A percentile compares a stretch with the other conserved stretches of the same genome.
phyloP scores from a whole-genome alignment of 2,113 vertebrate genomes.

The Clarias batrachus region DNA sequence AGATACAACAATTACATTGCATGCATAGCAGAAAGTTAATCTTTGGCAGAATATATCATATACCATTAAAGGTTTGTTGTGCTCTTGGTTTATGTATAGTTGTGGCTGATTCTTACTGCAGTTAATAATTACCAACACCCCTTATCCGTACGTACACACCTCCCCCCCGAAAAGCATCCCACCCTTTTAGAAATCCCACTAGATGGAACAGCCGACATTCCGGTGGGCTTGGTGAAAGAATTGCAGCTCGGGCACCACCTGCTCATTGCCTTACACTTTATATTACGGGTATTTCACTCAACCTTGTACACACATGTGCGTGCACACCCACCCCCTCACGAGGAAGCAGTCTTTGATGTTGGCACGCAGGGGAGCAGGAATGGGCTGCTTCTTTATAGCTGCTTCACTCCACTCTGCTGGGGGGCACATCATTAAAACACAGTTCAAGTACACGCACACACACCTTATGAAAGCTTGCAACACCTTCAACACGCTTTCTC shows the following conservation, averaged over 20 bases:
- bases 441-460: constrained; percentile 22
- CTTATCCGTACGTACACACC: background rate
- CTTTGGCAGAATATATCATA: background rate
- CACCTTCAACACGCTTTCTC: background rate
- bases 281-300: constrained; percentile 5
- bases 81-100: background rate
- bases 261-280: background rate
- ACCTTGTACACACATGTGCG: background rate
- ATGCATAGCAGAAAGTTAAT: background rate
- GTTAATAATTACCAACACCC: background rate
- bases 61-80: background rate
- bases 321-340: constrained; percentile 11
- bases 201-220: background rate
- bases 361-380: constrained; percentile 13
- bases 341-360: constrained; percentile 38
- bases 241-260: background rate
- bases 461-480: constrained; percentile 8
- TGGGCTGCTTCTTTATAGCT: constrained; percentile 36
- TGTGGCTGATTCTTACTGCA: background rate
- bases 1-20: background rate
- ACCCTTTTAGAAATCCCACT: background rate
- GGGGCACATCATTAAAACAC: constrained; percentile 45
- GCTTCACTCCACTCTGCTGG: constrained; percentile 38
- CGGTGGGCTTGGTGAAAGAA: background rate
- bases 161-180: background rate